Base-by-base conservation (phyloP, 2,888 invertebrate species). In the Lycophotia porphyrea region DNA sequence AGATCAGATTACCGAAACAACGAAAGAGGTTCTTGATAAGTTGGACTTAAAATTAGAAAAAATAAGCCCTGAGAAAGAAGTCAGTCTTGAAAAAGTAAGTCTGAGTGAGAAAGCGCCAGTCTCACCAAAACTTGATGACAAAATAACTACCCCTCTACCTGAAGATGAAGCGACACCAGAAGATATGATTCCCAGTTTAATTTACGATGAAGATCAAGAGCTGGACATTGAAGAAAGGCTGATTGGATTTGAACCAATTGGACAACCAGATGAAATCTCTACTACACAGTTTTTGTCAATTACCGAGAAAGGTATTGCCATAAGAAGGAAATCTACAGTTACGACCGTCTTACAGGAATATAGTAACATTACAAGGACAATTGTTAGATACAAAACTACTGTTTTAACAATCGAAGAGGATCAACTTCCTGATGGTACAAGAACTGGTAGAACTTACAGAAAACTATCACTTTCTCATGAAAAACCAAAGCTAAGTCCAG, bases 391-490 rank as follows among this genome's bases (percentile, higher is more conserved):
- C 39, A 88, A 87, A 74, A 87, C 86, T 49, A 82, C 84, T 31
- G 65, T 82, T 74, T 76, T 88, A 67, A 85, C 80, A 5, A 66
- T 83, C n/a, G 89, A 89, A 80, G 86, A 89, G 65, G 85, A 83
- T 71, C 81, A 87, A 64, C 55, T 71, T 65, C 72, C 85, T 27
- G 84, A 87, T 74, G 87, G 85, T 15, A 78, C n/a, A 11, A 82
- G 55, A 68, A 52, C 65, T 42, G 77, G 72, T 24, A 81, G 81
- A 74, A 78, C 83, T 27, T 80, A 72, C 58, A 84, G 87, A 78
- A 84, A 80, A 58, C 76, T 88, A 27, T 78, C 76, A 11, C 76
- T 87, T 36, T 67, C 71, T 31, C 73, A 87, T 65, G 77, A 84
- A 78, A 71, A 66, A 44, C 88, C 88, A n/a, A 76, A 84, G n/a